phyloP scores from a whole-genome alignment of 2,888 invertebrate genomes.

The Liopterus haemorrhoidalis region DNA sequence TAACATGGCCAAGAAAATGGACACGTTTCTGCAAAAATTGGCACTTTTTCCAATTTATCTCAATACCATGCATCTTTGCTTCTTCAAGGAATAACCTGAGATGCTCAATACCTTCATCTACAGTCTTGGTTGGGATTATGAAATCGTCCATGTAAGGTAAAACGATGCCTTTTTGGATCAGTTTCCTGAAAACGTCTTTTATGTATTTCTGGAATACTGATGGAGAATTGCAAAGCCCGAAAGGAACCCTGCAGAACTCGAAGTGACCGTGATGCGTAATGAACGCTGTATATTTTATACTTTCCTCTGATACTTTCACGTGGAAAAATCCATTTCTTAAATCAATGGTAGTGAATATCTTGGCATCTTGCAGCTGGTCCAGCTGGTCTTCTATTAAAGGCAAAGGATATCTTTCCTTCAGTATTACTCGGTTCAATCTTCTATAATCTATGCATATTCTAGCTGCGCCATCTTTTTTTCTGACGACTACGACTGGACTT shows the following conservation, averaged over 20 bases:
- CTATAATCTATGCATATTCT: slow-evolving; percentile 10
- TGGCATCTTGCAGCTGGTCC: slow-evolving; percentile 27
- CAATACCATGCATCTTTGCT: not conserved
- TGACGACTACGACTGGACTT: slow-evolving; percentile 5
- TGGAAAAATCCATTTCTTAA: slow-evolving; percentile 7
- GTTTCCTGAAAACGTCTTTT: slow-evolving; percentile 1
- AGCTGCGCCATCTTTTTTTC: slow-evolving; percentile 2
- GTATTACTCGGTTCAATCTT: not conserved
- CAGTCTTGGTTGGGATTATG: not conserved
- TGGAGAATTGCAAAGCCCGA: slow-evolving; percentile 3
- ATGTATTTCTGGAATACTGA: slow-evolving; percentile 6
- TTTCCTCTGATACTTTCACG: slow-evolving; percentile 2
- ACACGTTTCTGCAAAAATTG: not conserved
- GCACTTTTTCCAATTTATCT: slow-evolving; percentile 7
- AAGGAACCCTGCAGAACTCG: slow-evolving; percentile 4
- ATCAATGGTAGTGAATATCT: slow-evolving; percentile 27
- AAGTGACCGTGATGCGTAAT: slow-evolving; percentile 1
- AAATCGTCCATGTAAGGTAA: slow-evolving; percentile 6
- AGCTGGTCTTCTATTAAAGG: slow-evolving; percentile 36
- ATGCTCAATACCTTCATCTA: not conserved
- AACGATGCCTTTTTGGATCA: not conserved
- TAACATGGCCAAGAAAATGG: not conserved
- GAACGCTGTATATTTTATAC: slow-evolving; percentile 9
- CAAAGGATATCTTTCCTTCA: slow-evolving; percentile 31
- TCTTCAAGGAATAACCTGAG: not conserved